Conservation (phyloP, 92 coral and sea anemone genomes). For the Parazoanthus darwini region DNA sequence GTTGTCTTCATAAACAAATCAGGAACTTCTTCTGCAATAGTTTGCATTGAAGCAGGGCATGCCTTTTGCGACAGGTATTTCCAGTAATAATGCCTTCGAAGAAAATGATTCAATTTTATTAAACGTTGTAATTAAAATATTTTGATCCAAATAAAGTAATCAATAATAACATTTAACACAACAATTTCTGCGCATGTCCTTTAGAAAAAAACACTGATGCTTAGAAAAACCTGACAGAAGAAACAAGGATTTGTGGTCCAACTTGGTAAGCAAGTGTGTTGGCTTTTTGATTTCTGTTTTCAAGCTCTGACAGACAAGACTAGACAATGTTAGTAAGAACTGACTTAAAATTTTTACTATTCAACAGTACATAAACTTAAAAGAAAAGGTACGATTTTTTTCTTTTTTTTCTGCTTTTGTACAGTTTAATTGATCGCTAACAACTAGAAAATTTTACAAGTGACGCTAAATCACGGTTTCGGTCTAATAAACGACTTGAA, state of each 20-base stretch:
- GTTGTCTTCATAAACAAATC: too few species aligned
- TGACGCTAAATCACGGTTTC: too few species aligned
- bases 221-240: background rate
- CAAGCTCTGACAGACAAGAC: background rate
- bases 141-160: too few species aligned
- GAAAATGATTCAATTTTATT: background rate
- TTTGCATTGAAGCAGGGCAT: background rate
- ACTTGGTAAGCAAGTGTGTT: background rate
- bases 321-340: too few species aligned
- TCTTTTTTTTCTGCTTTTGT: background rate
- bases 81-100: background rate
- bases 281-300: background rate
- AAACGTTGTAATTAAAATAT: background rate
- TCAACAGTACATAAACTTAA: too few species aligned
- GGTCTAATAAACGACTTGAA: background rate
- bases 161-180: too few species aligned
- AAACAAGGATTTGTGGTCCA: background rate
- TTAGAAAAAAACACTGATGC: background rate
- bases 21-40: background rate
- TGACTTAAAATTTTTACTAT: too few species aligned
- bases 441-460: background rate
- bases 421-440: background rate
- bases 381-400: background rate
- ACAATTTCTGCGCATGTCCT: background rate
- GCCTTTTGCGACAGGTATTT: background rate